Evolutionary conservation across 2,888 invertebrate species (phyloP).

Genomic region (Aethes cnicana): DNA sequence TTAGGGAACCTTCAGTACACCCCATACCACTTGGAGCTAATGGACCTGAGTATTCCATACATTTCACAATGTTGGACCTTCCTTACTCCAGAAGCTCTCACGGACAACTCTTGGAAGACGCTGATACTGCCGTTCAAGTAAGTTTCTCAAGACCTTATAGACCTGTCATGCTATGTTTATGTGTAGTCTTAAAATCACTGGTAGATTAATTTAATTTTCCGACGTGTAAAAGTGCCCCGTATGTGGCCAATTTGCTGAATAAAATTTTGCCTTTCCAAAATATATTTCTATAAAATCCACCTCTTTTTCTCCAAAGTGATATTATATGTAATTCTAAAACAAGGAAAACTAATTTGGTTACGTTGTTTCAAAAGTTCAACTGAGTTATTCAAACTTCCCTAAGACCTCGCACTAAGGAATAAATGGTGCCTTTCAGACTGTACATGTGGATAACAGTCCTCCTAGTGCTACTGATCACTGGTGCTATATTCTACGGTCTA

Average conservation of each 20-base stretch:
- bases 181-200: too few species aligned
- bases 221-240: too few species aligned
- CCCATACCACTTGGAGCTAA: conserved; percentile 84
- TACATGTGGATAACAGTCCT: conserved; percentile 90
- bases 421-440: conserved; percentile 75
- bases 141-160: too few species aligned
- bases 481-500: conserved; percentile 84
- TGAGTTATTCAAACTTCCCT: background rate
- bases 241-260: too few species aligned
- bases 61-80: conserved; percentile 93
- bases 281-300: too few species aligned
- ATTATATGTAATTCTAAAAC: too few species aligned
- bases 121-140: conserved; percentile 90
- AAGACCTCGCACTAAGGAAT: background rate
- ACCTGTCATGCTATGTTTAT: too few species aligned
- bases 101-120: conserved; percentile 92
- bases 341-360: too few species aligned
- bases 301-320: too few species aligned
- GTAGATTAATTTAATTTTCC: too few species aligned
- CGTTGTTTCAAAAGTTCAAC: too few species aligned
- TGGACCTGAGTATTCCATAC: conserved; percentile 90
- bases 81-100: conserved; percentile 89
- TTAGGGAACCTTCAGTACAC: conserved; percentile 90
- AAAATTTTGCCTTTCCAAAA: too few species aligned
- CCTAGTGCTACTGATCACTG: conserved; percentile 85